Base-by-base conservation (phyloP, 2,113 vertebrate genomes). In the Lethenteron reissneri region DNA sequence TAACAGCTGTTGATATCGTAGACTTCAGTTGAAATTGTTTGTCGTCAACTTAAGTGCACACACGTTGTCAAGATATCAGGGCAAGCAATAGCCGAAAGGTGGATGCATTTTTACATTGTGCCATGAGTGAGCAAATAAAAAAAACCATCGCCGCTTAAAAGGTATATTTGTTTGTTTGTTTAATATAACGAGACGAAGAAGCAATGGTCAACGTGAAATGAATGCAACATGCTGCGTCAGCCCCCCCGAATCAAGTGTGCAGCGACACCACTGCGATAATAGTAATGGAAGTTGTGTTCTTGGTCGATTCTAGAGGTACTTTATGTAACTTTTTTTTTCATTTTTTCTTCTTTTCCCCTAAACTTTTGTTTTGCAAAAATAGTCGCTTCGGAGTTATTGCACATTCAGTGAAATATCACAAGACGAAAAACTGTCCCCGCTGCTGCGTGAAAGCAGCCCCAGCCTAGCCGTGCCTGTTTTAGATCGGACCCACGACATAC, bases 321-420 rank as follows among this genome's bases (percentile, higher is more conserved):
- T 17, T 68, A n/a, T 25, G n/a, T 25, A 14, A 14, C 60, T 19
- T 19, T 19, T 64, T 17, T 19, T 10, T 25, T 68, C 64, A 9
- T 25, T 11, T 68, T 68, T 25, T 25, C 8, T 25, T 25, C n/a
- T 25, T 68, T 68, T 68, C n/a, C n/a, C n/a, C 64, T 68, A 68
- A 25, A n/a, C 64, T 17, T 68, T 68, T 68, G 25, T 17, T 11
- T 68, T 68, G 64, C 64, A 68, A 68, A 68, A 68, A 68, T 68
- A 68, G 64, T 68, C 64, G 64, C 64, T 25, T 68, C 64, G 25
- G 64, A n/a, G n/a, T 68, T 68, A 68, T 68, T 68, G 64, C 64
- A 68, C 64, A 68, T 68, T 25, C 64, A 68, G 64, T 11, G 10
- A 68, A 25, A 68, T 68, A 25, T 17, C 64, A 11, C n/a, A n/a